Evolutionary conservation across 1,140 invertebrate genomes (phyloP).

Genomic region (Anthonomus grandis): DNA sequence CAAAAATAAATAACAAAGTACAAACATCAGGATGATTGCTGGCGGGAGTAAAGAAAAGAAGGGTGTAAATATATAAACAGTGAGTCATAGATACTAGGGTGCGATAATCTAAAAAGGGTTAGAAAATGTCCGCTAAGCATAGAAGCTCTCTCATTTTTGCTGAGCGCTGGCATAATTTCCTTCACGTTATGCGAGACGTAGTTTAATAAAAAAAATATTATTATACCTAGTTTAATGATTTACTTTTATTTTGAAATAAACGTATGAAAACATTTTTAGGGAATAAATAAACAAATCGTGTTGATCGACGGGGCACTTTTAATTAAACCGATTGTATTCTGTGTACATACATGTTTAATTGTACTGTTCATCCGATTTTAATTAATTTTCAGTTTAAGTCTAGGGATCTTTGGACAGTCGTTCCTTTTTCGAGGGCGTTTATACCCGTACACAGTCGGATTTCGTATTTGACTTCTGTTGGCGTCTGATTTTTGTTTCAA

Average conservation of each 20-base stretch:
- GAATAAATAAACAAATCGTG: conserved; percentile 19
- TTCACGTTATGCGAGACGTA: conserved; percentile 5
- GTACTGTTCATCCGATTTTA: conserved; percentile 21
- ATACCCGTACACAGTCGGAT: not conserved
- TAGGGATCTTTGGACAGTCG: too few relatives aligned
- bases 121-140: conserved; percentile 12
- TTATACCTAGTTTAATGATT: too few relatives aligned
- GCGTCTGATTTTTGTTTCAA: too few relatives aligned
- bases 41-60: conserved; percentile 24
- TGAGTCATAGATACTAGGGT: conserved; percentile 26
- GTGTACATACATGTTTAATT: conserved; percentile 21
- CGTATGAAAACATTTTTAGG: too few relatives aligned
- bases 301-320: conserved; percentile 22
- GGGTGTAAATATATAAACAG: conserved; percentile 30
- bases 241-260: too few relatives aligned
- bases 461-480: too few relatives aligned
- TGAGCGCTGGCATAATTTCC: conserved; percentile 12
- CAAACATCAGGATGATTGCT: too few relatives aligned
- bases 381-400: too few relatives aligned
- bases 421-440: too few relatives aligned
- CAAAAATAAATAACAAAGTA: conserved; percentile 27
- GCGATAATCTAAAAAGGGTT: conserved; percentile 30
- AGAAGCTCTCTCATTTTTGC: conserved; percentile 15
- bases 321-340: conserved; percentile 10
- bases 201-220: too few relatives aligned